Percentiles rank a stretch among this genome's conserved stretches.
These are phyloP conservation scores for Chrysodeixis includens DNA, from an alignment of 2,888 invertebrate genomes.

Conservation along the genomic window DNA sequence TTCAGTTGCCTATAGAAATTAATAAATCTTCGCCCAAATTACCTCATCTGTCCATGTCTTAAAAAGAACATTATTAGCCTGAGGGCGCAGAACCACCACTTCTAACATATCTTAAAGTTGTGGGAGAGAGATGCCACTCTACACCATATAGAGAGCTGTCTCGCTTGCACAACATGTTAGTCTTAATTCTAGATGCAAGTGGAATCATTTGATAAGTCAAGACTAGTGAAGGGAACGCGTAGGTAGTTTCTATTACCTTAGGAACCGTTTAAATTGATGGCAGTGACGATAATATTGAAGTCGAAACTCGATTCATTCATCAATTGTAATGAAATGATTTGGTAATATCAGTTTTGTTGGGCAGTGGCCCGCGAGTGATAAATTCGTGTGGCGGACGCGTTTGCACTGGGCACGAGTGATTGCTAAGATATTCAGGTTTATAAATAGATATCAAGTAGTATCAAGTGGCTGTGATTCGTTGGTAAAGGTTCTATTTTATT, in stretches of 20 bases:
- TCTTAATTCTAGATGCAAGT: slow-evolving; percentile 35
- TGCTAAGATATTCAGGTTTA: slow-evolving; percentile 28
- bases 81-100: no score
- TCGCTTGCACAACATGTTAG: slow-evolving; percentile 21
- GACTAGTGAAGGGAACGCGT: slow-evolving; percentile 66
- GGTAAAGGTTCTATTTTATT: slow-evolving; percentile 5
- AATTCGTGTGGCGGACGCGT: slow-evolving; percentile 41
- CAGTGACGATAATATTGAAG: slow-evolving; percentile 56
- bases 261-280: slow-evolving; percentile 53
- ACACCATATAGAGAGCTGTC: no score
- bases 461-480: slow-evolving; percentile 14
- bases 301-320: slow-evolving; percentile 59
- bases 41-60: no score
- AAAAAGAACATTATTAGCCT: no score
- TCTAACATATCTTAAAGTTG: no score
- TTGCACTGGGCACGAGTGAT: slow-evolving; percentile 44
- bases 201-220: slow-evolving; percentile 48
- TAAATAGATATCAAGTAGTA: slow-evolving; percentile 29
- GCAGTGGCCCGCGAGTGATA: slow-evolving; percentile 42
- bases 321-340: slow-evolving; percentile 60
- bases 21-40: no score
- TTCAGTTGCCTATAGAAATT: no score
- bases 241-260: slow-evolving; percentile 58
- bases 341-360: slow-evolving; percentile 44
- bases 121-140: no score